Base-by-base conservation (phyloP, 1,140 invertebrate genomes). In the Littorina saxatilis region DNA sequence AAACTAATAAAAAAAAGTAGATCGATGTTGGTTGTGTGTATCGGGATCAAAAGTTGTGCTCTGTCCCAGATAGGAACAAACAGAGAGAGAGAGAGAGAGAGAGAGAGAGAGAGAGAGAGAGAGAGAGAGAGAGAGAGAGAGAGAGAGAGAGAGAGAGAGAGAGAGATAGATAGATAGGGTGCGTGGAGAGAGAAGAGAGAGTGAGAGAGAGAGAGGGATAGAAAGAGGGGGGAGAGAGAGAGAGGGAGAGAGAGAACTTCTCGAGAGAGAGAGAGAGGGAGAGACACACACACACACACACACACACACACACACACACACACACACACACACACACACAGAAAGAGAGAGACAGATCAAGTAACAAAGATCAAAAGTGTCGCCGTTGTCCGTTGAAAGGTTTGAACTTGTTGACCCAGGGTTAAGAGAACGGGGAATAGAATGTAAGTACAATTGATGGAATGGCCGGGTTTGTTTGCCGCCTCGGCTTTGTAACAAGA, bases 401-500 rank as follows among this genome's bases (percentile, higher is more conserved):
- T 15, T 32, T 73, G 70, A 37, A 73, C 70, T 73, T 43, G 40
- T 27, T 43, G 70, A 73, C 70, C 70, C 39, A 4, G 27, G 70
- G 70, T 43, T 37, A 73, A 73, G 40, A 39, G 70, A 73, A 43
- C 70, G 35, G 39, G 15, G 23, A 27, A 27, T 23, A 43, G 40
- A 39, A 39, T 27, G 70, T 47, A 39, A 13, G 70, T 32, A 11
- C 37, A 40, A 43, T 73, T 39, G 70, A 39, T 73, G 70, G 37
- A 39, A 40, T 43, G 37, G n/a, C 70, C 7, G 11, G 39, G 39
- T 73, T 73, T 73, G 70, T 73, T 73, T 73, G 17, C 40, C 20
- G 35, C 58, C n/a, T n/a, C 58, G 40, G 23, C 70, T 73, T n/a
- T 43, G 70, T 7, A 73, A 73, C 70, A 73, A 73, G 70, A 73